phyloP scores from a whole-genome alignment of 2,888 invertebrate species.

The Podabrus alpinus region DNA sequence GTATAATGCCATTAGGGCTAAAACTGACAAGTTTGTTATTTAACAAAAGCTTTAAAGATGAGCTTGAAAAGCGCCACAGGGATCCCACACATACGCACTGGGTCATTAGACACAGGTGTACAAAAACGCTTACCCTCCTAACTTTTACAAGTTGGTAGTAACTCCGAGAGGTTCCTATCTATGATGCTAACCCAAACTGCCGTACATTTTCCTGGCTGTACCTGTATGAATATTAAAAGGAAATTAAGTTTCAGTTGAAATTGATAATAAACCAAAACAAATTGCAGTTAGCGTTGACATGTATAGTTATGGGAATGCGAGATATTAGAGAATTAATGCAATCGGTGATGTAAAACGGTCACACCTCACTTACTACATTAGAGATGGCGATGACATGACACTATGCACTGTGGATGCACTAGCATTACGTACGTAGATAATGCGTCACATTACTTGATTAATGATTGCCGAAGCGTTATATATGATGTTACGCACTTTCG shows the following conservation, averaged over 20 bases:
- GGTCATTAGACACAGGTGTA: slow-evolving; percentile 55
- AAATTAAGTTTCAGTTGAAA: neutral
- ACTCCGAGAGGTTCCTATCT: neutral
- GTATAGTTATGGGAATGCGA: slow-evolving; percentile 7
- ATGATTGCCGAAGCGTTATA: slow-evolving; percentile 46
- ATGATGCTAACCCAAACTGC: neutral
- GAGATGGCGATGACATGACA: slow-evolving; percentile 44
- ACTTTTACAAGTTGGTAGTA: neutral
- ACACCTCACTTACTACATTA: slow-evolving; percentile 33
- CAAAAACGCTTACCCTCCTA: slow-evolving; percentile 21
- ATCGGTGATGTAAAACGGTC: slow-evolving; percentile 29
- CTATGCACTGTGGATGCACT: slow-evolving; percentile 40
- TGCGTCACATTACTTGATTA: slow-evolving; percentile 50
- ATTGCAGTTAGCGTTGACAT: slow-evolving; percentile 3
- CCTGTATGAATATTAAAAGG: neutral
- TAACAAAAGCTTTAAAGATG: slow-evolving; percentile 44
- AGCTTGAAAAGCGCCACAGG: slow-evolving; percentile 47
- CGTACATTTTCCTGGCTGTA: neutral
- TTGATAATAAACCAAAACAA: neutral
- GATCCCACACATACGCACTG: slow-evolving; percentile 50
- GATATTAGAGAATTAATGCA: slow-evolving; percentile 36
- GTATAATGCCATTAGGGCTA: slow-evolving; percentile 43
- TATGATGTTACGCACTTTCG: slow-evolving; percentile 7
- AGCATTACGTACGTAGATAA: slow-evolving; percentile 43
- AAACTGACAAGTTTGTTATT: slow-evolving; percentile 40